Evolutionary conservation across 2,113 vertebrate species (phyloP).

Genomic region (Lota lota): DNA sequence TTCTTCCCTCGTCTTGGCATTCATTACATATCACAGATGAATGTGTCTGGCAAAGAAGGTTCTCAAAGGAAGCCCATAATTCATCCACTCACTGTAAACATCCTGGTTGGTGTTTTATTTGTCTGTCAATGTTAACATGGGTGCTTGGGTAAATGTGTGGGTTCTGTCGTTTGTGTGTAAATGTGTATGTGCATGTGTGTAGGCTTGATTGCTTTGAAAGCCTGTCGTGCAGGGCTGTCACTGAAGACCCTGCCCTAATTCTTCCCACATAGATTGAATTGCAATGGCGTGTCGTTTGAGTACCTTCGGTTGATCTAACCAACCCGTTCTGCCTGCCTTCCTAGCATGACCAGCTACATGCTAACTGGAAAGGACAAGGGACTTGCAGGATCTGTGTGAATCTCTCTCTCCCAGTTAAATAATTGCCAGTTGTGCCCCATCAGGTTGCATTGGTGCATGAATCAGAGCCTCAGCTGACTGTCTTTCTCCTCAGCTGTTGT

Average conservation of each 20-base stretch:
- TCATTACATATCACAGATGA: too few relatives aligned
- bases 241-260: slow-evolving; percentile 27
- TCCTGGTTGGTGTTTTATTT: too few relatives aligned
- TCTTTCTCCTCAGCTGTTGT: slow-evolving; percentile 35
- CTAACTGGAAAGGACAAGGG: slow-evolving; percentile 45
- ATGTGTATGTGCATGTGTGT: background rate
- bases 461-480: slow-evolving; percentile 46
- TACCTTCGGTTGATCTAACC: too few relatives aligned
- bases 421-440: slow-evolving; percentile 56
- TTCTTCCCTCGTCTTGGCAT: too few relatives aligned
- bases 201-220: slow-evolving; percentile 8
- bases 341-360: slow-evolving; percentile 15
- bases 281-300: slow-evolving; percentile 25
- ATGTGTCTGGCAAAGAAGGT: too few relatives aligned
- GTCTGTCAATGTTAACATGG: too few relatives aligned
- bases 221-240: slow-evolving; percentile 18
- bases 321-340: background rate
- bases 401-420: slow-evolving; percentile 31
- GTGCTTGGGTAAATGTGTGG: too few relatives aligned
- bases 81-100: too few relatives aligned
- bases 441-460: slow-evolving; percentile 57
- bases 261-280: slow-evolving; percentile 33
- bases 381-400: background rate
- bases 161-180: background rate
- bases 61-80: too few relatives aligned